Evolutionary conservation across 2,113 vertebrate genomes (phyloP).

Genomic region (Cyanocitta stelleri): DNA sequence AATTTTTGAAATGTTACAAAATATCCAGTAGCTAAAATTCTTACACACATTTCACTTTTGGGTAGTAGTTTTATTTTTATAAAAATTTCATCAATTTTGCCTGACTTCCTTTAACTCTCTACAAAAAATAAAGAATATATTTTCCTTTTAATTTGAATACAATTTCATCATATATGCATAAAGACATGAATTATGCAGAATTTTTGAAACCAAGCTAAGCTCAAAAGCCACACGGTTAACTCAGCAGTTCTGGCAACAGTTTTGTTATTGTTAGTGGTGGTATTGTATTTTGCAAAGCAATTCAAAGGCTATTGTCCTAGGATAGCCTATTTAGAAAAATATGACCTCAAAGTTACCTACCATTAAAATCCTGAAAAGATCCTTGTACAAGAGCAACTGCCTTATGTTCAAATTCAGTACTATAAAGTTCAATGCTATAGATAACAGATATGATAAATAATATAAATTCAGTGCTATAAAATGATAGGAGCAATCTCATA

Average conservation of each 20-base stretch:
- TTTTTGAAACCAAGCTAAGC: not conserved
- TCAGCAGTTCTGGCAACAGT: not conserved
- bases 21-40: not conserved
- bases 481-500: not conserved
- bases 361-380: not conserved
- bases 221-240: not conserved
- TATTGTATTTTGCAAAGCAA: not conserved
- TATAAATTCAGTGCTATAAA: not conserved
- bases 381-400: not conserved
- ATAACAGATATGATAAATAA: not conserved
- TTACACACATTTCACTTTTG: not conserved
- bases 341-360: not conserved
- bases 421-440: not conserved
- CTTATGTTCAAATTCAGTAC: not conserved
- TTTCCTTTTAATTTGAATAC: not conserved
- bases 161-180: not conserved
- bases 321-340: not conserved
- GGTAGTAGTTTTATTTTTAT: not conserved
- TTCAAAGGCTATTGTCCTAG: not conserved
- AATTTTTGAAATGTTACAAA: not conserved
- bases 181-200: not conserved
- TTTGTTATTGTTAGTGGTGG: not conserved
- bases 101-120: not conserved
- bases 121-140: not conserved
- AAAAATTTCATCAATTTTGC: not conserved